phyloP scores from a whole-genome alignment of 2,113 vertebrate species.

The Murina feae region DNA sequence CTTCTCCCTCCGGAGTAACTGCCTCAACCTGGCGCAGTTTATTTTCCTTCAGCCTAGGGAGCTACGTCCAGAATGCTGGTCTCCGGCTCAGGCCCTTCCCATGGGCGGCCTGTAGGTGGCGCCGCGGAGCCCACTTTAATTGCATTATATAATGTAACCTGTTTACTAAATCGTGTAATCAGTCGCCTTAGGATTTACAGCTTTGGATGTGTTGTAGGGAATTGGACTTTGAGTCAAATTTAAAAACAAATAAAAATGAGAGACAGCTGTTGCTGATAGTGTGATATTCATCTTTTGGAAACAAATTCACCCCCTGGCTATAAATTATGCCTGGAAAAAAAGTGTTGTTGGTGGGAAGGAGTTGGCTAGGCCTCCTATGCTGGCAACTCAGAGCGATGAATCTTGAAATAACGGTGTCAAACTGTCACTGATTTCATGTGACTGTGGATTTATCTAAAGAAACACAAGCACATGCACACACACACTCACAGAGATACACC shows the following conservation, averaged over 20 bases:
- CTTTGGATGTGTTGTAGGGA: conserved; percentile 71
- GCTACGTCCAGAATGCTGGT: background rate
- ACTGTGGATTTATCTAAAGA: conserved; percentile 69
- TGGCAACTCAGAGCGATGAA: conserved; percentile 72
- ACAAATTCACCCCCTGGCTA: conserved; percentile 71
- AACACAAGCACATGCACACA: conserved; percentile 19
- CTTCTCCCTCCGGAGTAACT: conserved; percentile 14
- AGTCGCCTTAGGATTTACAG: conserved; percentile 73
- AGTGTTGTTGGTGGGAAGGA: conserved; percentile 66
- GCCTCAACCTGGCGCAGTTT: conserved; percentile 27
- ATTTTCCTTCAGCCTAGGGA: background rate
- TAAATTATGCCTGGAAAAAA: conserved; percentile 75
- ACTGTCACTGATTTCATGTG: conserved; percentile 77
- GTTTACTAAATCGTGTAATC: conserved; percentile 73
- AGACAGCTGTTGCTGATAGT: conserved; percentile 73
- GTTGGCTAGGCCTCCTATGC: conserved; percentile 57
- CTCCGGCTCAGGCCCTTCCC: background rate
- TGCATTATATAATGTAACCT: conserved; percentile 59
- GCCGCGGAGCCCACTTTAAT: conserved; percentile 68
- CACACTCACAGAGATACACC: background rate
- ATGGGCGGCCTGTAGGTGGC: conserved; percentile 78
- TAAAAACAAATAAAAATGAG: conserved; percentile 75
- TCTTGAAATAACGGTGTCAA: conserved; percentile 71
- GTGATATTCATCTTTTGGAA: conserved; percentile 75
- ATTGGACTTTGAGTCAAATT: conserved; percentile 70